Evolutionary conservation across 2,113 vertebrate species (phyloP).

Genomic region (Paramormyrops kingsleyae): DNA sequence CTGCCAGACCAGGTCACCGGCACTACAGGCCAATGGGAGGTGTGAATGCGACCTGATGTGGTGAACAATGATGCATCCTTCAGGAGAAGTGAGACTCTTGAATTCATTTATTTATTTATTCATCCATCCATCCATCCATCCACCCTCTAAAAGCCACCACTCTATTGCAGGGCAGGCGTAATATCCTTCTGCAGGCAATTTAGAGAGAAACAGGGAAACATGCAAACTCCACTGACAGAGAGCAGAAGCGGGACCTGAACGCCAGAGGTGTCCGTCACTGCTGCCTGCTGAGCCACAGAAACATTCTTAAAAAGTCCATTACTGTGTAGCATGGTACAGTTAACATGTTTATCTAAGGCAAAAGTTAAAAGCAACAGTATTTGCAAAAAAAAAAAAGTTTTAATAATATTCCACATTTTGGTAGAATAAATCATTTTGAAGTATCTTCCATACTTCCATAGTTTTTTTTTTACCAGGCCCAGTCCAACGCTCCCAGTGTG

Average conservation of each 20-base stretch:
- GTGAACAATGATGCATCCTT: not conserved
- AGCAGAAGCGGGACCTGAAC: not conserved
- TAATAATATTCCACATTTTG: not conserved
- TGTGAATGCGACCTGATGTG: not conserved
- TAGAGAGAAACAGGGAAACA: not conserved
- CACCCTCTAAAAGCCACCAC: not conserved
- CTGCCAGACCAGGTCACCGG: not conserved
- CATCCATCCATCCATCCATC: not conserved
- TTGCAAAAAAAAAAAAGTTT: not conserved
- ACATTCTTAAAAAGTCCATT: not conserved
- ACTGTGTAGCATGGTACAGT: not conserved
- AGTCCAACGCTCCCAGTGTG: not conserved
- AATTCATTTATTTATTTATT: not conserved
- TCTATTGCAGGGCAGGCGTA: not conserved
- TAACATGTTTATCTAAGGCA: not conserved
- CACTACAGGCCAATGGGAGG: not conserved
- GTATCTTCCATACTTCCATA: not conserved
- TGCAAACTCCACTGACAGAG: not conserved
- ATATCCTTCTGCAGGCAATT: not conserved
- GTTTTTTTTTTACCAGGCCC: not conserved
- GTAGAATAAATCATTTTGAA: not conserved
- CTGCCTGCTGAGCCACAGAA: not conserved
- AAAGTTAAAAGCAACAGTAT: not conserved
- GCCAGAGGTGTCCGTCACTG: not conserved
- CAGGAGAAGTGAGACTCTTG: not conserved